Evolutionary conservation across 2,113 vertebrate species (phyloP).

Genomic region (Sapayoa aenigma): DNA sequence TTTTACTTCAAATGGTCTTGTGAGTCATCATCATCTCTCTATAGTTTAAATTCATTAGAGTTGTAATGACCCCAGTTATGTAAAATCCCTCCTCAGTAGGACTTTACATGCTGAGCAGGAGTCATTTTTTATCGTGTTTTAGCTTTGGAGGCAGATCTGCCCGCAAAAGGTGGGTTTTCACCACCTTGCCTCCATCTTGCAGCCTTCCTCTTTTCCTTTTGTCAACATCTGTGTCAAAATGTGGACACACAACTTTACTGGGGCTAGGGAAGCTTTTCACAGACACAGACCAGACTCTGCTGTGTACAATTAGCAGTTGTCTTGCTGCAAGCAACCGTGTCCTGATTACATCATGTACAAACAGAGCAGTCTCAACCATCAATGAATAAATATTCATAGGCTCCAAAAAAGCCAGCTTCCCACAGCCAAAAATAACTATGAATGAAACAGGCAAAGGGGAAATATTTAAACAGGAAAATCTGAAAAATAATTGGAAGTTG

Average conservation of each 20-base stretch:
- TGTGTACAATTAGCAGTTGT: neutral
- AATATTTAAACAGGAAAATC: constrained; percentile 27
- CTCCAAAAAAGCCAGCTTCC: neutral
- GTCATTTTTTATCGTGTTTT: neutral
- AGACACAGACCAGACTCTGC: neutral
- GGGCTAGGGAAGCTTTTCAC: neutral
- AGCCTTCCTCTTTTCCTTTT: neutral
- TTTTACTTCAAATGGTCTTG: neutral
- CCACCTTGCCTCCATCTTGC: neutral
- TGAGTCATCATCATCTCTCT: neutral
- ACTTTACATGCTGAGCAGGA: neutral
- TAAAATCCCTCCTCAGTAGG: neutral
- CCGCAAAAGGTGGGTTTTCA: neutral
- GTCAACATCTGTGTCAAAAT: neutral
- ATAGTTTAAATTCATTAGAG: neutral
- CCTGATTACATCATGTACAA: neutral
- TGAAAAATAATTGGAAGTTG: neutral
- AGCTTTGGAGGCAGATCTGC: neutral
- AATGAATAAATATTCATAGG: neutral
- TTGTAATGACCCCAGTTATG: neutral
- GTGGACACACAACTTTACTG: neutral
- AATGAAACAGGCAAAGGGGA: neutral
- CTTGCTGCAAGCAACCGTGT: neutral
- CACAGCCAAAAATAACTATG: constrained; percentile 28
- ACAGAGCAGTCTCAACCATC: neutral